Evolutionary conservation across 2,113 vertebrate genomes (phyloP), one percentile per base, ranked within the genome.

Genomic region (Takifugu flavidus): DNA sequence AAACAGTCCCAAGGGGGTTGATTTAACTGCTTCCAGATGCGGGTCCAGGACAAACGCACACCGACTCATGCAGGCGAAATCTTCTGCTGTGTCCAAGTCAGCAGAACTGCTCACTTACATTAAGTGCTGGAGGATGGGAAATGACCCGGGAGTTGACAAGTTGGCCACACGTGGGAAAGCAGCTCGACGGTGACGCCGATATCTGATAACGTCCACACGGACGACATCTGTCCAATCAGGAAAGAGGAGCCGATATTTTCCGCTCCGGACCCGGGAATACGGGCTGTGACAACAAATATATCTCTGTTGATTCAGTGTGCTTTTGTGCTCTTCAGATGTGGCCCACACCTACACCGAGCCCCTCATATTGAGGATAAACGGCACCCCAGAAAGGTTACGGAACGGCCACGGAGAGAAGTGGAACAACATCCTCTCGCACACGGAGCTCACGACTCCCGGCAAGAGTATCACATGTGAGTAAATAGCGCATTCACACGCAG

Each of bases 401-500:
- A 66, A 66, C 3, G 29, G 78, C 4, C 62, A 73, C 12, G 65
- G 60, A 61, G 78, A 87, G 56, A 82, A 77, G 31, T 69, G 84
- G 70, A 78, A 70, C 77, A 74, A 74, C 72, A 70, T 71, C 63
- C 75, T 85, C 50, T 76, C 78, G 20, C 80, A 84, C 61, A 39
- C 76, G 1, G 80, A 69, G 55, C 72, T 82, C 26, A 70, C 67
- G 3, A 70, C 85, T 25, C 75, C 86, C 50, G 65, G 64, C 78
- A 86, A 75, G 61, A 90, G 78, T 60, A 80, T 90, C 64, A 92
- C 88, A 68, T 89, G 91, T 92, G 78, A 90, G 90, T 86, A 74
- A 68, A 76, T 34, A 74, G 44, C 58, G 14, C 46, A 14, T 25
- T 43, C 52, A 31, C 46, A 54, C 45, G 64, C 14, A 6, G 6